A percentile compares a stretch with the other conserved stretches of the same genome.
These are phyloP conservation scores for Phataginus tricuspis DNA, from an alignment of 2,797 vertebrate genomes.

Conservation along the genomic window DNA sequence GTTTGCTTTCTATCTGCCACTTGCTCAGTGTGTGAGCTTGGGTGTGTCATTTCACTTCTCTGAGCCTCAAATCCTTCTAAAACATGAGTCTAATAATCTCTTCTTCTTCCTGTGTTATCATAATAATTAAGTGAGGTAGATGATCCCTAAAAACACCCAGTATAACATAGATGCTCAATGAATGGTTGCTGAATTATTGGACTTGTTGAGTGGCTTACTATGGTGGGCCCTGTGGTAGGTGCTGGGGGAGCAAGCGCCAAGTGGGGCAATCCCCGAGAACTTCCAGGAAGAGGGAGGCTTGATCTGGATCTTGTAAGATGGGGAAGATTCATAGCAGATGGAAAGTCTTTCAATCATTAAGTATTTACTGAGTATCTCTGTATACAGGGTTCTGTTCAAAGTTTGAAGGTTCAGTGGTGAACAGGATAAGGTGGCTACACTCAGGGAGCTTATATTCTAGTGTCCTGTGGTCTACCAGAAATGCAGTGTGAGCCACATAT, in stretches of 20 bases:
- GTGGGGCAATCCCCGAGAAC: not conserved
- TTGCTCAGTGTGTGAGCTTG: not conserved
- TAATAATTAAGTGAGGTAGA: not conserved
- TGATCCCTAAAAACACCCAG: not conserved
- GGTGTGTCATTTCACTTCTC: not conserved
- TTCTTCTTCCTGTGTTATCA: not conserved
- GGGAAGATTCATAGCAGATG: not conserved
- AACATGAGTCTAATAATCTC: not conserved
- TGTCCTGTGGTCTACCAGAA: not conserved
- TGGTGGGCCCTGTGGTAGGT: not conserved
- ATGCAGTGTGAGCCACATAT: not conserved
- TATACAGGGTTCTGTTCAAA: not conserved
- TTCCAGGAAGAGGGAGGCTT: not conserved
- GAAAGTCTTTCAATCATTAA: not conserved
- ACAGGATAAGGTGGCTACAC: not conserved
- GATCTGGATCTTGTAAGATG: not conserved
- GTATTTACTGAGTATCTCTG: not conserved
- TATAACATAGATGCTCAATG: not conserved
- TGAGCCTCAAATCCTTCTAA: not conserved
- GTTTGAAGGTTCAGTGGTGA: not conserved
- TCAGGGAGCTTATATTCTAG: not conserved
- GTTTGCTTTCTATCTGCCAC: not conserved
- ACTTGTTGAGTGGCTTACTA: not conserved
- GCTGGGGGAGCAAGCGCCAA: not conserved
- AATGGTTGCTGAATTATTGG: not conserved